Base-by-base conservation (phyloP, 2,113 vertebrate genomes). In the Clarias batrachus region DNA sequence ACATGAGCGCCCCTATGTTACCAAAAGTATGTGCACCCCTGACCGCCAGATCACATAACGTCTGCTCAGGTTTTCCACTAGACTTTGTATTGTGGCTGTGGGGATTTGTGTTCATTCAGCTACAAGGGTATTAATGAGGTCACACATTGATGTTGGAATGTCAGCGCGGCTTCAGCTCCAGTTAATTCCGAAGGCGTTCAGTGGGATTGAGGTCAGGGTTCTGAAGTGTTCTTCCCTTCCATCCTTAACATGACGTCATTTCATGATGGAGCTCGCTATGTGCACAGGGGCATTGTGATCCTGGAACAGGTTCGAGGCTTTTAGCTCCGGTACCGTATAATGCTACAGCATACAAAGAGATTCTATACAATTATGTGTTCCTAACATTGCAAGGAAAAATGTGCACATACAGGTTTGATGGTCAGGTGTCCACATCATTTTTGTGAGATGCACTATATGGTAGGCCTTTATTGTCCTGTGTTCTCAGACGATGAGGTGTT, bases 401-500 rank as follows among this genome's bases (percentile, higher is more conserved):
- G 37, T 10, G 30, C 68, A 71, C 66, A 70, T 70, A 16, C 14
- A 30, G 16, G 30, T 19, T 2, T 48, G 33, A 73, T 77, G 41
- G 23, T 52, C 41, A 54, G 73, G 73, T 1, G 73, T 54, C 1
- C 23, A 54, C 41, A 76, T 76, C n/a, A 23, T n/a, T 76, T 52
- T n/a, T 21, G 3, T 6, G 14, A 19, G 9, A 27, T 54, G 17
- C 2, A 0, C 48, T 8, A 8, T 48, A 48, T 48, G 7, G 48
- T 48, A 48, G 48, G 48, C 52, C 5, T 76, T 76, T 74, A 25
- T 82, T 19, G 71, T 37, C 37, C 85, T 87, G 77, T 60, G 3
- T 92, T 92, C 88, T 60, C 91, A 99, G 97, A 98, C 87, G 96
- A 95, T 19, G 95, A 97, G 66, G 92, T 88, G 59, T 93, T 94